Base-by-base conservation (phyloP, 2,797 vertebrate genomes). In the Harpagifer antarcticus region DNA sequence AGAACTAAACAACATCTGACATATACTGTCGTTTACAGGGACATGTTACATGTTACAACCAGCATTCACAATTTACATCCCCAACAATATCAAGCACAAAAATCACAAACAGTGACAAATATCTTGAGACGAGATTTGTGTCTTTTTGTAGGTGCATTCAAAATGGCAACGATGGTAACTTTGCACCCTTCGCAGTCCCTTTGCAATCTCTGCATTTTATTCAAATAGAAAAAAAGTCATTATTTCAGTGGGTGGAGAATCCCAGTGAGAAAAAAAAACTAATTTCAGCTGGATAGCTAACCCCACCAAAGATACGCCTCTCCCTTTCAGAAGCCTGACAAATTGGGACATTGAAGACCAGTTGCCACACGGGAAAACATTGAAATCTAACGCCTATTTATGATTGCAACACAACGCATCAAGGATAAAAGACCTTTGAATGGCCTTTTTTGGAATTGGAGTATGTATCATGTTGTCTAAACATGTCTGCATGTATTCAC, bases 201-300 rank as follows among this genome's bases (percentile, higher is more conserved):
- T 61, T 78, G 42, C 66, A 55, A 40, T 73, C 66, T 68, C 53
- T 68, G 49, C 62, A 37, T 75, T 72, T n/a, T 67, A 60, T 81
- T 47, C 63, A 65, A 72, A 65, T 45, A 67, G 68, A 56, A 60
- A 61, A 70, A 79, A 53, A 79, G 8, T 76, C 82, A 89, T 91
- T 86, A 89, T 88, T 90, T 91, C 76, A 85, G 76, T 71, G 58
- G 79, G 80, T 75, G 83, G 74, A 83, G 76, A 86, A 82, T 74
- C 60, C 27, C 27, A 27, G 4, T 27, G 27, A 27, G 27, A 27
- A 74, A 72, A 76, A 56, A 74, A 82, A 64, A 80, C 59, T 86
- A n/a, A 88, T 91, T 85, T 86, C 74, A 64, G 62, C 63, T 54
- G 62, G 63, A 90, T 63, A 20, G 73, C 70, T 72, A 71, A 78